Conservation (phyloP, 2,797 vertebrate species). For the Prionace glauca region DNA sequence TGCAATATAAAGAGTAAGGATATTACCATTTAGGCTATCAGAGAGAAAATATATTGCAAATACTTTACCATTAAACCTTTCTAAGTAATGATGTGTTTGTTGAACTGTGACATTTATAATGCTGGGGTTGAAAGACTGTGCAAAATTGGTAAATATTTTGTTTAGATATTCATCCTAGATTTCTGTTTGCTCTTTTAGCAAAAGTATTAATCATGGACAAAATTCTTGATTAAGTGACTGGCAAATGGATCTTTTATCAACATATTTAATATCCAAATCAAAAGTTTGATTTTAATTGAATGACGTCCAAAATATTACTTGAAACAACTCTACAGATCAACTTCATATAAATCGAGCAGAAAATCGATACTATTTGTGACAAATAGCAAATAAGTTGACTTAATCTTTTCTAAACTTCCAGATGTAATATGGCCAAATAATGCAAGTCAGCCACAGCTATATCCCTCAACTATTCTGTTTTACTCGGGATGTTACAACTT, state of each 20-base stretch:
- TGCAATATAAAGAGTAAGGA: neutral
- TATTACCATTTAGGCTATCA: constrained; percentile 1
- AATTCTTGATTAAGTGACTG: neutral
- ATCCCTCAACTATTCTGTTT: neutral
- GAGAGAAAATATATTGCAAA: neutral
- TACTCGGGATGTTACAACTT: neutral
- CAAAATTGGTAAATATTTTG: neutral
- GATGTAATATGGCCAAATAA: neutral
- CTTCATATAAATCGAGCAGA: neutral
- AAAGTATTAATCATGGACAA: neutral
- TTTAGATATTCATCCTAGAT: neutral
- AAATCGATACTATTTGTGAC: neutral
- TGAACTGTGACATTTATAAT: neutral
- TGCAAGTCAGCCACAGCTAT: neutral
- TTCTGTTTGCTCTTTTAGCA: neutral
- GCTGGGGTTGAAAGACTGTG: neutral
- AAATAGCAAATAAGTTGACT: neutral
- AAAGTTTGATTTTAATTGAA: neutral
- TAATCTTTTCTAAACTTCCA: neutral
- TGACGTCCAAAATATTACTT: neutral
- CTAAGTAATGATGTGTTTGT: neutral
- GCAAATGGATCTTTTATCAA: constrained; percentile 6
- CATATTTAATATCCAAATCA: neutral
- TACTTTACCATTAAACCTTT: neutral
- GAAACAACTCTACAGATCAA: neutral